Evolutionary conservation across 2,797 vertebrate genomes (phyloP), one percentile per base, ranked within the genome.

Genomic region (Carduelis carduelis): DNA sequence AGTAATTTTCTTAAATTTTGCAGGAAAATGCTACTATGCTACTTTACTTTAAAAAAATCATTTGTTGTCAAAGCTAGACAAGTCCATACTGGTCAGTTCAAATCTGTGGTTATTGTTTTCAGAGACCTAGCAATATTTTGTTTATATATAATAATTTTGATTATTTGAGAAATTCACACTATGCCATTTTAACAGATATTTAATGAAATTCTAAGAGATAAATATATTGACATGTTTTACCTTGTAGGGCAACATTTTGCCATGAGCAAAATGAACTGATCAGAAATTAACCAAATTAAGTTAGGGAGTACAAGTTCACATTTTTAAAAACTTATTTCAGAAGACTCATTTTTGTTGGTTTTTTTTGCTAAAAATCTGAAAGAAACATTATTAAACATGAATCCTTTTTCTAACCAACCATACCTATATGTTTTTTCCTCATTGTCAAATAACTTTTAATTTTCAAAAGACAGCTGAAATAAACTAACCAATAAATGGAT

Each of bases 1-100:
- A 14, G 1, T 3, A 12, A 16, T n/a, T 63, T 59, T 9, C 15
- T 30, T 41, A 3, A 19, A 28, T 2, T 5, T 6, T 13, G 3
- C 3, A 35, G 14, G 16, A 20, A 78, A 78, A 3, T 10, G 1
- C 1, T 37, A 37, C 35, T 35, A 35, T 35, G 35, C 35, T 72
- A 23, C 3, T 50, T 59, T 8, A 41, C 12, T 39, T 39, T 41
- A 74, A 66, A 63, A 49, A 37, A 3, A 1, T 14, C 1, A 4
- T 68, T 68, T 55, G 0, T 14, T 86, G 79, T 71, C 57, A 39
- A 56, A 79, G 12, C 17, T 16, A 37, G 13, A 52, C 9, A 59
- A 65, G 8, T 28, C 17, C 44, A 39, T 59, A 23, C 3, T 13
- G 30, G 16, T 47, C 11, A 7, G 61, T 83, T 78, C 10, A 68